Evolutionary conservation across 2,888 invertebrate species (phyloP).

Genomic region (Eristalis pertinax): DNA sequence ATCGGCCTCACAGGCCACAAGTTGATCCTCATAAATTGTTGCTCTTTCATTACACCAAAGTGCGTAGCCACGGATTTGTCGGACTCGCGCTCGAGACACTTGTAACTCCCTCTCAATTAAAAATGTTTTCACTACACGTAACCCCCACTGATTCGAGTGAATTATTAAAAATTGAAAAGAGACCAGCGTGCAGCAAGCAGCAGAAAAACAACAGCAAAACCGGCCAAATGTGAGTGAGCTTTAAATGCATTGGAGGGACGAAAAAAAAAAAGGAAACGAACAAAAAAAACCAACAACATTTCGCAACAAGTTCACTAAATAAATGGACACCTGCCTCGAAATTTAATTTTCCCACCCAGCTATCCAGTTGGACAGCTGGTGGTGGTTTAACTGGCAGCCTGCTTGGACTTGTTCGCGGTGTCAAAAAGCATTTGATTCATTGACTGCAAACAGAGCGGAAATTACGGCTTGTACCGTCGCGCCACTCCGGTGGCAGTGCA

Average conservation of each 20-base stretch:
- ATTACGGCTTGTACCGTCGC: constrained; percentile 20
- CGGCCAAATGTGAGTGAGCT: too few species aligned
- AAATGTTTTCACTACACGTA: neutral
- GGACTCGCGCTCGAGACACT: neutral
- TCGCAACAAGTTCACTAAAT: constrained; percentile 37
- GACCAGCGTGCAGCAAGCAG: neutral
- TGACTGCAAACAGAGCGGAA: constrained; percentile 68
- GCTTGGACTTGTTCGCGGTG: constrained; percentile 48
- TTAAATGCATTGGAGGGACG: too few species aligned
- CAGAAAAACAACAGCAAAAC: too few species aligned
- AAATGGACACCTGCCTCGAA: constrained; percentile 53
- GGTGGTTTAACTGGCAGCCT: neutral
- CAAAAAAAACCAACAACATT: neutral
- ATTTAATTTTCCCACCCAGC: constrained; percentile 44
- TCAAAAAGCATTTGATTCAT: constrained; percentile 72
- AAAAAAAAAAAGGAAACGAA: neutral
- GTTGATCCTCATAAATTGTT: neutral
- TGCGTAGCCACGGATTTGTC: neutral
- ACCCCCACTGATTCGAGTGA: neutral
- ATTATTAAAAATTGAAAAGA: constrained; percentile 4
- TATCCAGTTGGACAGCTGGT: constrained; percentile 12
- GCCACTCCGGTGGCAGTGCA: neutral
- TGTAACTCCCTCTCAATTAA: constrained; percentile 1
- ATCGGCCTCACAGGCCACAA: neutral
- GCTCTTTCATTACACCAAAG: neutral